Evolutionary conservation across 2,113 vertebrate genomes (phyloP).

Genomic region (Orthonyx spaldingii): DNA sequence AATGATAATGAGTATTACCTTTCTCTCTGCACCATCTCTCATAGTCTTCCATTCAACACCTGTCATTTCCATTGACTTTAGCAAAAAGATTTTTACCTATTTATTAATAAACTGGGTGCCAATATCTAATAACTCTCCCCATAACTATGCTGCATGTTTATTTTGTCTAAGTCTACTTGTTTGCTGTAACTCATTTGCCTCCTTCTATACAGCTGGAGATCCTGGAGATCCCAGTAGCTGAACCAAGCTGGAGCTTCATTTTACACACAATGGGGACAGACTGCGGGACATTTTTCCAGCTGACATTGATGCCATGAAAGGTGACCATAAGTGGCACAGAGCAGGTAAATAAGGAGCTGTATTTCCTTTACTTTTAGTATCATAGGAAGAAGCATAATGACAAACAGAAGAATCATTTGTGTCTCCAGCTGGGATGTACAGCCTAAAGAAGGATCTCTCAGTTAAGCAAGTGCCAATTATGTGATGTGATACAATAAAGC

Average conservation of each 20-base stretch:
- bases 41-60: neutral
- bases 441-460: neutral
- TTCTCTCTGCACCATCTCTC: neutral
- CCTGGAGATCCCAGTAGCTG: neutral
- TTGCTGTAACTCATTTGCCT: neutral
- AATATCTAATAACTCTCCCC: neutral
- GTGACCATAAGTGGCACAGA: neutral
- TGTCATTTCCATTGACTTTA: neutral
- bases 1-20: neutral
- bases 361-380: neutral
- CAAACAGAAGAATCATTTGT: neutral
- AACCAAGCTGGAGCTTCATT: neutral
- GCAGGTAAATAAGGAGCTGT: neutral
- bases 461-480: neutral
- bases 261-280: accelerated
- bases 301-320: neutral
- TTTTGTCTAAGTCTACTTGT: neutral
- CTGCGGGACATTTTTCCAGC: neutral
- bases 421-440: neutral
- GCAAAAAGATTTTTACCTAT: neutral
- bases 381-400: neutral
- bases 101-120: neutral
- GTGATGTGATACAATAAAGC: neutral
- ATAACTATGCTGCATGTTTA: neutral
- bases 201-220: neutral